Base-by-base conservation (phyloP, 2,113 vertebrate genomes). In the Chamaea fasciata region DNA sequence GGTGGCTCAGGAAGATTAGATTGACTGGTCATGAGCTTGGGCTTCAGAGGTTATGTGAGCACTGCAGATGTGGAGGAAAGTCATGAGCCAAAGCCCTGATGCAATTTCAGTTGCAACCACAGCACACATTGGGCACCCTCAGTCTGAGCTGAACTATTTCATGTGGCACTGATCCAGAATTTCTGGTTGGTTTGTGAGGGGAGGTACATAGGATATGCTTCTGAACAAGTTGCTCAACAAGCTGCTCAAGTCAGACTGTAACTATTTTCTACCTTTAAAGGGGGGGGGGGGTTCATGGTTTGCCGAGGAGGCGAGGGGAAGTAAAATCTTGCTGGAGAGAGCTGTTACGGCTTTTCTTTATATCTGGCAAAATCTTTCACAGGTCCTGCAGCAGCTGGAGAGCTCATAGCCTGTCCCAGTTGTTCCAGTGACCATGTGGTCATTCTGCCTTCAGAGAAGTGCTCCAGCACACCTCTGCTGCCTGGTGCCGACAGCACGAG, bases 401-500 rank as follows among this genome's bases (percentile, higher is more conserved):
- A 91, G 15, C 37, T 78, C 35, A 57, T 95, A 11, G 55, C 95
- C 91, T 99, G 99, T 97, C 99, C 98, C 35, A 96, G 96, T 84
- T 99, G 99, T 96, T 98, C 98, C 7, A 99, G 99, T 76, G 98
- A 99, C 91, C 99, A 99, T 7, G 98, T 99, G 87, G 97, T 99
- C 68, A 98, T 99, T 92, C 96, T 99, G 78, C 96, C 98, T 21
- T 91, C 74, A 49, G 85, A 91, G 95, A 96, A 37, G 50, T 97
- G 87, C 93, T 97, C 96, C 93, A 98, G 98, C 37, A 98, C 97
- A 1, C 98, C 98, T 19, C 37, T 97, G 63, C 65, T 20, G 1
- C 70, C 78, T 26, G 64, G 63, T 39, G 83, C 80, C 0, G 70
- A 94, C 3, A 90, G 76, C 90, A 94, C 47, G 0, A 96, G 93